A percentile compares a stretch with the other conserved stretches of the same genome.
Conservation (phyloP, 2,113 vertebrate genomes). For the Limanda limanda region DNA sequence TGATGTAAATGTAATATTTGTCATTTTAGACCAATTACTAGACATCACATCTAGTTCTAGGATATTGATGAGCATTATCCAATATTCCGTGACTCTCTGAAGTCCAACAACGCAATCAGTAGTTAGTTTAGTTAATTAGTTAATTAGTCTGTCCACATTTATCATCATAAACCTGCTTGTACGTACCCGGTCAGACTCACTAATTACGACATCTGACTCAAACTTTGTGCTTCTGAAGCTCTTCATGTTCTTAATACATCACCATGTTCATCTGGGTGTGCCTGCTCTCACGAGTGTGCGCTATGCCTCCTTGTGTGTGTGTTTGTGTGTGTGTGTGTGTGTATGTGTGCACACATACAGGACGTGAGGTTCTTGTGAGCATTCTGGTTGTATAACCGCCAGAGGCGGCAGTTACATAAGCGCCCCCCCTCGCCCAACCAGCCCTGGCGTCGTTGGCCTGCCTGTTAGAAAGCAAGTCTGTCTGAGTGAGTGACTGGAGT, state of each 20-base stretch:
- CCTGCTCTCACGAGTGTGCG: conserved; percentile 4
- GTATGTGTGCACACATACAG: conserved; percentile 21
- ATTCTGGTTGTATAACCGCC: conserved; percentile 79
- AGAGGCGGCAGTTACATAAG: conserved; percentile 79
- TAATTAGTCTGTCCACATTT: too few species aligned
- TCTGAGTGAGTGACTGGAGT: conserved; percentile 4
- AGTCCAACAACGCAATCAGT: too few species aligned
- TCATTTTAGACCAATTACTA: neutral
- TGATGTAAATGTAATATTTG: too few species aligned
- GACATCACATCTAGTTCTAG: too few species aligned
- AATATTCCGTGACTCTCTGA: too few species aligned
- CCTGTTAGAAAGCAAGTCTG: conserved; percentile 46
- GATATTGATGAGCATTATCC: too few species aligned
- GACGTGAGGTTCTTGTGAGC: conserved; percentile 69
- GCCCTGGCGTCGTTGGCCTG: conserved; percentile 51
- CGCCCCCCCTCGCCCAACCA: conserved; percentile 57
- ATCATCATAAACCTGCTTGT: neutral
- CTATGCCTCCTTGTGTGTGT: conserved; percentile 13
- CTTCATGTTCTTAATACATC: conserved; percentile 13
- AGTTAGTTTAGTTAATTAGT: too few species aligned
- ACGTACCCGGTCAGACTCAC: neutral
- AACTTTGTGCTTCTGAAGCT: neutral
- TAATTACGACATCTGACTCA: too few species aligned
- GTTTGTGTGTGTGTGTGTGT: conserved; percentile 15
- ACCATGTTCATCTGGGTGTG: neutral